Conservation (phyloP, 2,797 vertebrate genomes). For the Bufotes viridis region DNA sequence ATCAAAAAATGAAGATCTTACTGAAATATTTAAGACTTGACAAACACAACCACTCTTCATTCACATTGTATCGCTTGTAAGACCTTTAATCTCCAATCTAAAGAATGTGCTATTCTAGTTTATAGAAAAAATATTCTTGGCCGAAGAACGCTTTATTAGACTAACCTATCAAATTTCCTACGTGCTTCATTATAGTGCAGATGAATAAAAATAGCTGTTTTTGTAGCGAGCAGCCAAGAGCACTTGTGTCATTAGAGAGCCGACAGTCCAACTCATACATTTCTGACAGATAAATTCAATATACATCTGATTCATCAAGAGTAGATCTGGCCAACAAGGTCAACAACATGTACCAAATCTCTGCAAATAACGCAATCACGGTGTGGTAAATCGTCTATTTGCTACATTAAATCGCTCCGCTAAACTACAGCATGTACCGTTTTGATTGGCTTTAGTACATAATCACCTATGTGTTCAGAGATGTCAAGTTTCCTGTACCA, state of each 20-base stretch:
- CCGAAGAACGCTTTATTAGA: neutral
- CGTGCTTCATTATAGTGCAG: neutral
- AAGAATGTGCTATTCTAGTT: neutral
- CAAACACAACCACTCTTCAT: neutral
- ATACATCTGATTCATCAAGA: conserved; percentile 32
- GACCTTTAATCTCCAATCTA: neutral
- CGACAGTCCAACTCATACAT: conserved; percentile 13
- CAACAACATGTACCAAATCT: conserved; percentile 39
- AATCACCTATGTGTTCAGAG: conserved; percentile 24
- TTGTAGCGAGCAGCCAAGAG: conserved; percentile 21
- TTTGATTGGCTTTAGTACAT: conserved; percentile 23
- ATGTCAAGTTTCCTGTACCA: conserved; percentile 23
- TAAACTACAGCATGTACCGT: neutral
- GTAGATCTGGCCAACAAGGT: conserved; percentile 28
- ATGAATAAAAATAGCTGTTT: neutral
- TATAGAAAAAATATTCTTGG: neutral
- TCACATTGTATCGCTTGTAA: neutral
- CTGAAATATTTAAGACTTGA: neutral
- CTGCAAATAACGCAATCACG: conserved; percentile 28
- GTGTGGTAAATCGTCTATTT: conserved; percentile 23
- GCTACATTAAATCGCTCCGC: conserved; percentile 13
- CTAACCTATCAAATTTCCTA: neutral
- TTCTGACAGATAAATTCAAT: conserved; percentile 27
- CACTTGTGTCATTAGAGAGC: conserved; percentile 43
- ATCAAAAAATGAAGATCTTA: neutral